These are phyloP conservation scores for human (Homo sapiens) DNA, from an alignment of 2,113 vertebrate species.

Conservation along the genomic window GRCh38 chr6:158710001-158710500, in stretches of 20 bases:
- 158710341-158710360: neutral
- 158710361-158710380: neutral
- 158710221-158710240: neutral
- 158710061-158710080: neutral
- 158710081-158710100: neutral
- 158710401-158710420: neutral
- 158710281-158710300: neutral
- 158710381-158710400: neutral
- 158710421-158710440: neutral
- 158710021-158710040: too few relatives aligned
- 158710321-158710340: neutral
- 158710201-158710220: neutral
- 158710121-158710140: neutral
- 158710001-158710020: too few relatives aligned
- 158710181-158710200: neutral
- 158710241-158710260: neutral
- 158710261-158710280: neutral
- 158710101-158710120: neutral
- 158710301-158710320: neutral
- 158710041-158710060: neutral
- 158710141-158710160: neutral
- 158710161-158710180: neutral
- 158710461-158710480: neutral
- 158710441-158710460: neutral
- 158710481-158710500: neutral